Evolutionary conservation across 2,797 vertebrate genomes (phyloP), one percentile per base, ranked within the genome.

Genomic region (Allobates femoralis): DNA sequence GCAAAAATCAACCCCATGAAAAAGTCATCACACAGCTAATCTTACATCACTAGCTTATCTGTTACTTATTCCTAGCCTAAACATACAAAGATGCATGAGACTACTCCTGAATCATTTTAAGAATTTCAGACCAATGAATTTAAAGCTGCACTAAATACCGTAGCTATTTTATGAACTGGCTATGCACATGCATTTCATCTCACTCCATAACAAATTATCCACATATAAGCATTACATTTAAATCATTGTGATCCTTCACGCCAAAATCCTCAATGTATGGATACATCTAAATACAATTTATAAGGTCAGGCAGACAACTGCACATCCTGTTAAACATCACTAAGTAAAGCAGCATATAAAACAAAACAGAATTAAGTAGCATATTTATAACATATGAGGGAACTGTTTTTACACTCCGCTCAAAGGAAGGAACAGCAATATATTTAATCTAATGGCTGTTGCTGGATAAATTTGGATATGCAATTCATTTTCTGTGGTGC

Each of bases 401-500:
- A 88, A 85, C 77, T 88, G 82, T 85, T 81, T 85, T 88, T 81
- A 85, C 50, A 88, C 85, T 88, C 86, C 81, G 78, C 53, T 58
- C 69, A 66, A 85, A 81, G 77, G 67, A 76, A 85, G 69, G 53
- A 75, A 81, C 78, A 76, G 83, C 87, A 81, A 81, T 88, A 89
- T 3, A 91, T 89, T 79, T 32, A 46, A 32, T 90, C 87, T 80
- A 88, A 87, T 37, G 80, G 81, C 73, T 15, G 89, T 18, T 89
- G 51, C 87, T 87, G 83, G 91, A 88, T 85, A 90, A 84, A 87
- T 77, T 81, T 73, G 90, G 88, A 78, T 50, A 87, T 90, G 90
- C 81, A 76, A 84, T 88, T 90, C 86, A 90, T 85, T 92, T 92
- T 89, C 88, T 85, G 83, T 76, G 84, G 82, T 81, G 69, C 77